These are phyloP conservation scores for Malurus elegans DNA, from an alignment of 2,113 vertebrate species.

Conservation along the genomic window DNA sequence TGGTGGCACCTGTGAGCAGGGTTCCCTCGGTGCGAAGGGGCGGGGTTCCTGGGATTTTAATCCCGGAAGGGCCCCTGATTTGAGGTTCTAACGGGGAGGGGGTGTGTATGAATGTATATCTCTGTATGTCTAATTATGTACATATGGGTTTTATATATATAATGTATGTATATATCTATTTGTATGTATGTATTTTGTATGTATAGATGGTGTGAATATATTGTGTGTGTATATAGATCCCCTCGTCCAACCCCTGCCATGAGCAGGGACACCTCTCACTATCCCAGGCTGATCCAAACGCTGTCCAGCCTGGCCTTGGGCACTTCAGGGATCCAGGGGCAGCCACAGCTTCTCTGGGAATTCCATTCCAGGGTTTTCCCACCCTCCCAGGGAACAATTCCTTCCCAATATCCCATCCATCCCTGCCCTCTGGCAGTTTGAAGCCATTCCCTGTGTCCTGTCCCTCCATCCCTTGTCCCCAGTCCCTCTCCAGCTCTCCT, in stretches of 20 bases:
- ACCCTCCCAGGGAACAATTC: fast-evolving
- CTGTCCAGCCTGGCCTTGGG: fast-evolving
- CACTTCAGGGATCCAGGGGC: not conserved
- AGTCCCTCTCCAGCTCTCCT: not conserved
- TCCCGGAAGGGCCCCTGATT: too few species aligned
- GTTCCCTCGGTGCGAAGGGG: not conserved
- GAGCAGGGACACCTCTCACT: not conserved
- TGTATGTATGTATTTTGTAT: too few species aligned
- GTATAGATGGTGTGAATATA: too few species aligned
- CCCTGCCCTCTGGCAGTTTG: not conserved
- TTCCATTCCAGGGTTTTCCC: fast-evolving
- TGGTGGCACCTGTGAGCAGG: not conserved
- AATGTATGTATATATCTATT: not conserved
- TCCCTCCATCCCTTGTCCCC: not conserved
- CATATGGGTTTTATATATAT: too few species aligned
- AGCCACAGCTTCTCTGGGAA: not conserved
- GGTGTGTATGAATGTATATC: not conserved
- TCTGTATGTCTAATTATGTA: not conserved
- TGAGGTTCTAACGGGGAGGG: fast-evolving
- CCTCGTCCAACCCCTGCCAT: too few species aligned
- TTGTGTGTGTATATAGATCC: not conserved
- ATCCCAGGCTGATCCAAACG: fast-evolving
- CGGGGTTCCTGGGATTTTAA: too few species aligned
- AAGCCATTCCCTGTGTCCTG: not conserved
- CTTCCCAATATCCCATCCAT: not conserved